A percentile compares a stretch with the other conserved stretches of the same genome.
Evolutionary conservation across 2,888 invertebrate genomes (phyloP).

Genomic region (Mamestra brassicae): DNA sequence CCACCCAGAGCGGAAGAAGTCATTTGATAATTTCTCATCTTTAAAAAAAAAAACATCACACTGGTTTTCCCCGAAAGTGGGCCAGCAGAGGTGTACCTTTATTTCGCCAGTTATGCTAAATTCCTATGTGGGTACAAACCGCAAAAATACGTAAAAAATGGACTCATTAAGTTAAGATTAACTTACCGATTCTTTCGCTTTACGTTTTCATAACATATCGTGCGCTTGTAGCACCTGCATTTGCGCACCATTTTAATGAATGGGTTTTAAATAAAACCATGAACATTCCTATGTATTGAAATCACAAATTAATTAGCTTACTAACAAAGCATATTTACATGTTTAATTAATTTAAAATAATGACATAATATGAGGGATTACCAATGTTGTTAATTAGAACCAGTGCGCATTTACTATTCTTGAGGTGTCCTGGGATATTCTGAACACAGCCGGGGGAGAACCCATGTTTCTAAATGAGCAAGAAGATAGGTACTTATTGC

Average conservation of each 20-base stretch:
- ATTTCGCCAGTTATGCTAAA: too few relatives aligned
- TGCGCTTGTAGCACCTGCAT: background rate
- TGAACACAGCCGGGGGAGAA: conserved; percentile 27
- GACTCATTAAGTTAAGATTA: background rate
- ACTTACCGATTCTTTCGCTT: background rate
- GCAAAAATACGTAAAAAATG: background rate
- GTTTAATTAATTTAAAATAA: conserved; percentile 42
- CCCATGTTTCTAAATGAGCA: conserved; percentile 28
- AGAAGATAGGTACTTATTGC: background rate
- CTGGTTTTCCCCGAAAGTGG: background rate
- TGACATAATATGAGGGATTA: conserved; percentile 43
- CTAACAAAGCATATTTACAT: conserved; percentile 13
- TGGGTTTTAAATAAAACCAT: background rate
- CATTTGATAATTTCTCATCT: too few relatives aligned
- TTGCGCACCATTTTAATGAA: conserved; percentile 3
- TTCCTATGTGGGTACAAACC: too few relatives aligned
- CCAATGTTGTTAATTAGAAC: conserved; percentile 33
- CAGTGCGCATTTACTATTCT: conserved; percentile 35
- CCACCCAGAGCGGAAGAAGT: too few relatives aligned
- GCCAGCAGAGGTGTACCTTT: too few relatives aligned
- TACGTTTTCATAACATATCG: background rate
- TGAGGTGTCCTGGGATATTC: conserved; percentile 18
- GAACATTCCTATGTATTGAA: conserved; percentile 27
- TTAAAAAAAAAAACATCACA: background rate
- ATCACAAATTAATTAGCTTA: conserved; percentile 39